These are phyloP conservation scores for Channa striata DNA, from an alignment of 2,797 vertebrate species.

Conservation along the genomic window DNA sequence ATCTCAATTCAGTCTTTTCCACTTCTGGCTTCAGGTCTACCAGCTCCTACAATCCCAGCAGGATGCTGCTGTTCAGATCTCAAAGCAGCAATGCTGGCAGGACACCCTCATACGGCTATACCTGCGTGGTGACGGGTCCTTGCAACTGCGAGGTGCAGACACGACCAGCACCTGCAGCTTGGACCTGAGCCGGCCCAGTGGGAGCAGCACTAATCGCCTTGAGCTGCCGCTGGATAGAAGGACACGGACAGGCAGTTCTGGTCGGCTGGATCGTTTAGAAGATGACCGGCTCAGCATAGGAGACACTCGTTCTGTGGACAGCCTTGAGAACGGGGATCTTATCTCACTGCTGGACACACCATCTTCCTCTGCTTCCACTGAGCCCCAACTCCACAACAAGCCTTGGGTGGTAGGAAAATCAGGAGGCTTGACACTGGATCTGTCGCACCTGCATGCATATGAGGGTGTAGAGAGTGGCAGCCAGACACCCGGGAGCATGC, in stretches of 20 bases:
- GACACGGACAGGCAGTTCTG: slow-evolving; percentile 39
- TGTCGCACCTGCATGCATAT: slow-evolving; percentile 88
- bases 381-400: slow-evolving; percentile 78
- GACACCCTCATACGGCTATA: slow-evolving; percentile 92
- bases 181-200: slow-evolving; percentile 68
- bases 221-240: slow-evolving; percentile 74
- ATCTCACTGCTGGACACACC: slow-evolving; percentile 85
- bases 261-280: slow-evolving; percentile 67
- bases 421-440: slow-evolving; percentile 89
- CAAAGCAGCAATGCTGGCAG: slow-evolving; percentile 95
- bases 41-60: slow-evolving; percentile 91
- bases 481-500: slow-evolving; percentile 90
- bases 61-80: slow-evolving; percentile 91
- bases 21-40: slow-evolving; percentile 83
- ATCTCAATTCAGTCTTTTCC: neutral
- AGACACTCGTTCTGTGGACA: slow-evolving; percentile 87
- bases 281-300: slow-evolving; percentile 82
- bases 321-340: slow-evolving; percentile 85
- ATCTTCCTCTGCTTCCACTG: slow-evolving; percentile 68
- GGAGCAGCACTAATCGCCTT: slow-evolving; percentile 60
- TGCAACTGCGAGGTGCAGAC: slow-evolving; percentile 63
- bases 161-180: slow-evolving; percentile 80
- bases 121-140: slow-evolving; percentile 82
- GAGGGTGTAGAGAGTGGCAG: slow-evolving; percentile 87
- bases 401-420: slow-evolving; percentile 85